Conservation (phyloP, 2,888 invertebrate genomes). For the Pyrrhosoma nymphula region DNA sequence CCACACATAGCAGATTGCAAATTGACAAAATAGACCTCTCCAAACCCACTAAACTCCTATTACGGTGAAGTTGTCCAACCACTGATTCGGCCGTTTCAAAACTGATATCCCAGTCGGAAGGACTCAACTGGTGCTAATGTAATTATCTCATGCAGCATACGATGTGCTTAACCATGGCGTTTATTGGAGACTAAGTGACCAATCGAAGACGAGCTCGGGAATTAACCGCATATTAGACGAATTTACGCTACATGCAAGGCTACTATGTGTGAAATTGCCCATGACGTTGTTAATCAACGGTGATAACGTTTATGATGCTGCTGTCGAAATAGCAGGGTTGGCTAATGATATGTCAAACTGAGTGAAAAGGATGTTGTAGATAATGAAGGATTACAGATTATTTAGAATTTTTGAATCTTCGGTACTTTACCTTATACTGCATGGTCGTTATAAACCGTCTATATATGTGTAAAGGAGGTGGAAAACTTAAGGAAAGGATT, state of each 20-base stretch:
- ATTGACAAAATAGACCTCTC: not conserved
- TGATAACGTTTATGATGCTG: too few relatives aligned
- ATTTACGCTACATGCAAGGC: not conserved
- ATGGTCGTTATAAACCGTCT: too few relatives aligned
- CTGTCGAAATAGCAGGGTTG: too few relatives aligned
- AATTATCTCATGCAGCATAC: not conserved
- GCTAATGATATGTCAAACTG: too few relatives aligned
- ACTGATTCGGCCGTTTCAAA: not conserved
- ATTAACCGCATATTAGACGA: not conserved
- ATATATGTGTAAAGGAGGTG: too few relatives aligned
- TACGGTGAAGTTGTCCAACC: not conserved
- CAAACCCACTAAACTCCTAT: not conserved
- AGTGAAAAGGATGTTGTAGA: too few relatives aligned
- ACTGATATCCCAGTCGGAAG: not conserved
- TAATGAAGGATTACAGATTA: too few relatives aligned
- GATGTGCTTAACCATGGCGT: not conserved
- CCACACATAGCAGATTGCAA: not conserved
- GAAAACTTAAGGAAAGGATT: too few relatives aligned
- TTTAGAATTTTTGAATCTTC: too few relatives aligned
- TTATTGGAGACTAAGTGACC: not conserved
- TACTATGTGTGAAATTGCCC: not conserved
- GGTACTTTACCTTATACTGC: too few relatives aligned
- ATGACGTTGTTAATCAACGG: too few relatives aligned
- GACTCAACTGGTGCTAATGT: not conserved
- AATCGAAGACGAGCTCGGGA: not conserved